Base-by-base conservation (phyloP, 53 echinoderm and acorn worm species). In the Holothuria scabra region DNA sequence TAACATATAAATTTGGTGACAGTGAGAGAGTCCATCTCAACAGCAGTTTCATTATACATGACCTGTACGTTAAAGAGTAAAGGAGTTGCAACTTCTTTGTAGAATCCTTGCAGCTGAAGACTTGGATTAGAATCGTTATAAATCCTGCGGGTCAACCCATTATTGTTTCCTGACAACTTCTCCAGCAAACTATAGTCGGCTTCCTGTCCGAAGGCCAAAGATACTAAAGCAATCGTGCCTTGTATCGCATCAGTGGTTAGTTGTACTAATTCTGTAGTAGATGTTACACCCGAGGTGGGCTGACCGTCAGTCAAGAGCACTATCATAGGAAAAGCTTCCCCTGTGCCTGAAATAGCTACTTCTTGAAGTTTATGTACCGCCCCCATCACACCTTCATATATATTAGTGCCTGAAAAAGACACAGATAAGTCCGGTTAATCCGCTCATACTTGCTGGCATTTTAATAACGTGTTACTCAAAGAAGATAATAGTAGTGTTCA, bases 41-140 rank as follows among this genome's bases (percentile, higher is more conserved):
- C 76, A 1, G 80, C 38, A 59, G 84, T 84, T 11, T 85, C 75
- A 37, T 64, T 48, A 87, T 97, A 97, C 19, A 85, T 21, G 25
- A 97, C 86, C 52, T 87, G 69, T 58, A 97, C 59, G 49, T 97
- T 90, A 72, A 87, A 92, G 46, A 97, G 92, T 1, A 97, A 71
- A 12, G 97, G 94, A 5, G 92, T 97, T 44, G 97, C 90, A 67
- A 97, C 94, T 82, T 96, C 97, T 59, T 94, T 91, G 76, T 94
- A 96, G 87, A 96, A 96, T 28, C 94, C 97, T 44, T 86, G 75
- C 76, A 97, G 85, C 62, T 97, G 97, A 2, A 97, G 29, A 41
- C 74, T 82, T 46, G 97, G 92, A 20, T 83, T 80, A 20, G 90
- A 86, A 69, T 97, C 94, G 28, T 74, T 81, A 84, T 94, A 94